Conservation (phyloP, 2,113 vertebrate genomes). For the Cyprinodon brontotheroides region DNA sequence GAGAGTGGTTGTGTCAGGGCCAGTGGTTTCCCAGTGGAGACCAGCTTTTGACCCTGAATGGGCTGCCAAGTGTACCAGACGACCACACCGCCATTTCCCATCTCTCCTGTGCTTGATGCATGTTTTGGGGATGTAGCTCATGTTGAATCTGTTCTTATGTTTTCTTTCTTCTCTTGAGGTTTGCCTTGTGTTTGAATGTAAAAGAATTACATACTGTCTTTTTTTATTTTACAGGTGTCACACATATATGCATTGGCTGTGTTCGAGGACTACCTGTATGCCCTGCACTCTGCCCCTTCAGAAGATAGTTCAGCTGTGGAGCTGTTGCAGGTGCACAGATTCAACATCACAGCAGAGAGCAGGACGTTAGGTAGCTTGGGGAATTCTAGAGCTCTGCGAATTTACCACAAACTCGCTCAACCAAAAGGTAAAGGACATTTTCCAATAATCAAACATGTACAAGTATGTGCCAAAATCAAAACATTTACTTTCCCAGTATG, state of each 20-base stretch:
- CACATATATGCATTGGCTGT: constrained; percentile 89
- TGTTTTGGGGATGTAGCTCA: constrained; percentile 19
- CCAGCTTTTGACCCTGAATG: constrained; percentile 40
- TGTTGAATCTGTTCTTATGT: constrained; percentile 12
- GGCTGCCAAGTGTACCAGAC: constrained; percentile 44
- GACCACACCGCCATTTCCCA: neutral
- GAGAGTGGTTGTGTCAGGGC: constrained; percentile 46
- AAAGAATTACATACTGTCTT: neutral
- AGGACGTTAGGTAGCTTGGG: constrained; percentile 81
- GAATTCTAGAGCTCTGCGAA: constrained; percentile 80
- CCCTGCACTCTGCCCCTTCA: constrained; percentile 81
- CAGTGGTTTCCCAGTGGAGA: constrained; percentile 38
- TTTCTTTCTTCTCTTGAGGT: neutral
- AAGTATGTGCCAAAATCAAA: constrained; percentile 15
- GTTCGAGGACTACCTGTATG: constrained; percentile 95
- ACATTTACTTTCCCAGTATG: constrained; percentile 2
- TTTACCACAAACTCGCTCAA: constrained; percentile 92
- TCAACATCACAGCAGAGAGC: constrained; percentile 86
- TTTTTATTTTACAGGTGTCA: constrained; percentile 82
- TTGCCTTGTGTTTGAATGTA: constrained; percentile 16
- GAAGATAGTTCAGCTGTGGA: constrained; percentile 71
- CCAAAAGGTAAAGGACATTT: constrained; percentile 84
- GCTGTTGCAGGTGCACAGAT: constrained; percentile 89
- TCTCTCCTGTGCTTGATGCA: constrained; percentile 1
- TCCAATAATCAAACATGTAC: constrained; percentile 4